A percentile compares a stretch with the other conserved stretches of the same genome.
These are phyloP conservation scores for Pteropus alecto DNA, from an alignment of 2,113 vertebrate species.

Conservation along the genomic window DNA sequence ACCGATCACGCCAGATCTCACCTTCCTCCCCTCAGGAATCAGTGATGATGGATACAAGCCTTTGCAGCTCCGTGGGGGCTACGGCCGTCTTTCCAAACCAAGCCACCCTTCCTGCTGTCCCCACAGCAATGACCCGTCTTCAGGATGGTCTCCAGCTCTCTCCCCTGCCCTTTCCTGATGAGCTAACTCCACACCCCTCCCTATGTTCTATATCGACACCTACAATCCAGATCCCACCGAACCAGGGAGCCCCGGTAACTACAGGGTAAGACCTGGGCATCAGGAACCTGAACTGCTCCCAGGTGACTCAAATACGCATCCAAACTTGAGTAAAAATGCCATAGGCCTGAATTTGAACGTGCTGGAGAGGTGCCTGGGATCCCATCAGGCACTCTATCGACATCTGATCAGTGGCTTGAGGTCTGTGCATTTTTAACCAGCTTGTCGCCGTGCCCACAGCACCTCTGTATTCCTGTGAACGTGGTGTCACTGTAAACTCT, in stretches of 20 bases:
- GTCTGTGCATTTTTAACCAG: neutral
- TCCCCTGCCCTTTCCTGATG: neutral
- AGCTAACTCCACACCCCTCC: neutral
- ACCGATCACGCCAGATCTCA: neutral
- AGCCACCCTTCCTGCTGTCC: neutral
- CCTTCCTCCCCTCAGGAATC: neutral
- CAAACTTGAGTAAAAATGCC: fast-evolving
- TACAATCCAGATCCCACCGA: no score
- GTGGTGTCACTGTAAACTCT: fast-evolving
- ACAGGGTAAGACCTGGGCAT: fast-evolving
- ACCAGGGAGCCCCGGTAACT: neutral
- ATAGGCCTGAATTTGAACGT: fast-evolving
- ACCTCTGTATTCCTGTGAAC: fast-evolving
- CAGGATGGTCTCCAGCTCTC: neutral
- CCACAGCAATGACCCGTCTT: fast-evolving
- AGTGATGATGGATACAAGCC: fast-evolving
- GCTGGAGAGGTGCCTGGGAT: neutral
- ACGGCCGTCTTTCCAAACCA: neutral
- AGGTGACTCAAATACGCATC: neutral
- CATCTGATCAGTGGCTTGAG: fast-evolving
- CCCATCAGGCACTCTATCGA: neutral
- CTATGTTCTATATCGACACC: no score
- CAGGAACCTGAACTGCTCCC: neutral
- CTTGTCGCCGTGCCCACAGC: fast-evolving
- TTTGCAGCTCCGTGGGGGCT: neutral